Percentiles rank a stretch among this genome's conserved stretches.
Evolutionary conservation across 2,888 invertebrate species (phyloP).

Genomic region (Pollenia amentaria): DNA sequence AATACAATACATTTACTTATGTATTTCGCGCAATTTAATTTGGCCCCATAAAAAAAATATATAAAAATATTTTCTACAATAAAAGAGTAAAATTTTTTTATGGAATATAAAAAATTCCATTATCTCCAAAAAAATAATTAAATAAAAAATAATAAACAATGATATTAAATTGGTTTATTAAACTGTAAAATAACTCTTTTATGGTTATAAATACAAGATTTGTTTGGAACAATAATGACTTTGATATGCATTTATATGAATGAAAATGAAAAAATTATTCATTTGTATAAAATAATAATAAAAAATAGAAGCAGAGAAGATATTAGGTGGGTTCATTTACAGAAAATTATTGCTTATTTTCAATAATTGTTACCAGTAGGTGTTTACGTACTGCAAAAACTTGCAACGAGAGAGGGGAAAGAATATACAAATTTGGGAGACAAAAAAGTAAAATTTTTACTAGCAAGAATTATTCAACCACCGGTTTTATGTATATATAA

Average conservation of each 20-base stretch:
- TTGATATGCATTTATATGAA: constrained; percentile 18
- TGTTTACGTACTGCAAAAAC: no score
- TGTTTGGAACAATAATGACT: neutral
- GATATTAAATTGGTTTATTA: constrained; percentile 46
- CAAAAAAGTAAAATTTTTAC: no score
- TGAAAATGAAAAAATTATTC: neutral
- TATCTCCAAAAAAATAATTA: neutral
- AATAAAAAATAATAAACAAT: constrained; percentile 35
- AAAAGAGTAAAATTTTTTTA: neutral
- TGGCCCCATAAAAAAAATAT: neutral
- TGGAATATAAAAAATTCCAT: constrained; percentile 17
- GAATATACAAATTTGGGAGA: no score
- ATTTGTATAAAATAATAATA: constrained; percentile 3
- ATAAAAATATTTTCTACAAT: constrained; percentile 14
- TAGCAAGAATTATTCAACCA: no score
- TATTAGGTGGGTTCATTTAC: no score
- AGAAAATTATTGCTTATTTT: no score
- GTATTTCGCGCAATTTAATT: constrained; percentile 32
- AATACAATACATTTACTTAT: constrained; percentile 14
- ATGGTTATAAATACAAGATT: constrained; percentile 13
- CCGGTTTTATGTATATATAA: no score
- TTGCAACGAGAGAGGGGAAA: no score
- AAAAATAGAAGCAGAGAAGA: neutral
- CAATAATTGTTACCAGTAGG: no score
- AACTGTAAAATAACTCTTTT: constrained; percentile 33